phyloP scores from a whole-genome alignment of 2,888 invertebrate species.

The Hypsopygia costalis region DNA sequence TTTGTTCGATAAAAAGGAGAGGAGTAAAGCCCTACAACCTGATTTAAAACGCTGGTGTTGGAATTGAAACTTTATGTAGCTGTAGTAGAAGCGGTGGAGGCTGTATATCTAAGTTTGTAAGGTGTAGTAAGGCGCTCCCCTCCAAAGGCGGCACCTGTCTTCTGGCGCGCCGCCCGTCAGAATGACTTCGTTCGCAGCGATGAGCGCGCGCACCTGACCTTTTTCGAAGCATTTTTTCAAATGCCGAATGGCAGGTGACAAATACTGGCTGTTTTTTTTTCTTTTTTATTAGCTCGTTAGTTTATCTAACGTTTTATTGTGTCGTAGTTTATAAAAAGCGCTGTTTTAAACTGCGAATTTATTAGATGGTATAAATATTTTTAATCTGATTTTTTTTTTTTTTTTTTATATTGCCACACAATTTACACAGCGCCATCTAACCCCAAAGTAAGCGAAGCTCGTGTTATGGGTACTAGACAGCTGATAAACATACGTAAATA shows the following conservation, averaged over 20 bases:
- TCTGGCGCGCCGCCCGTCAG: constrained; percentile 71
- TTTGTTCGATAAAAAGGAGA: constrained; percentile 81
- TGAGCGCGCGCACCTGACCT: constrained; percentile 65
- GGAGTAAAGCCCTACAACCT: constrained; percentile 75
- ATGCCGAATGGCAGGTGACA: constrained; percentile 21
- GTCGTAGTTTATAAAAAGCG: background rate
- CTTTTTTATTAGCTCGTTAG: background rate
- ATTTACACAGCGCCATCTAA: too few relatives aligned
- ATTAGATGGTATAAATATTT: too few relatives aligned
- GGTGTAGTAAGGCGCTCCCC: constrained; percentile 76
- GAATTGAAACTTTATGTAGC: constrained; percentile 24
- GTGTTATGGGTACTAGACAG: too few relatives aligned
- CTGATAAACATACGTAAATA: too few relatives aligned
- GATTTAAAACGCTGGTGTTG: constrained; percentile 8
- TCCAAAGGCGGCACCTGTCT: constrained; percentile 76
- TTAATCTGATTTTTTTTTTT: too few relatives aligned
- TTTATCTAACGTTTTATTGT: background rate
- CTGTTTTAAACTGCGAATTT: background rate
- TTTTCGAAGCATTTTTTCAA: constrained; percentile 29
- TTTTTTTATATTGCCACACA: too few relatives aligned
- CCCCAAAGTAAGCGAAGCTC: too few relatives aligned
- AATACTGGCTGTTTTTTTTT: constrained; percentile 3
- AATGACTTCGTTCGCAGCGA: constrained; percentile 54
- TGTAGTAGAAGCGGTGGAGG: constrained; percentile 15
- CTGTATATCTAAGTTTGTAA: constrained; percentile 53